Conservation (phyloP, 1,140 invertebrate species). For the Pissodes strobi region DNA sequence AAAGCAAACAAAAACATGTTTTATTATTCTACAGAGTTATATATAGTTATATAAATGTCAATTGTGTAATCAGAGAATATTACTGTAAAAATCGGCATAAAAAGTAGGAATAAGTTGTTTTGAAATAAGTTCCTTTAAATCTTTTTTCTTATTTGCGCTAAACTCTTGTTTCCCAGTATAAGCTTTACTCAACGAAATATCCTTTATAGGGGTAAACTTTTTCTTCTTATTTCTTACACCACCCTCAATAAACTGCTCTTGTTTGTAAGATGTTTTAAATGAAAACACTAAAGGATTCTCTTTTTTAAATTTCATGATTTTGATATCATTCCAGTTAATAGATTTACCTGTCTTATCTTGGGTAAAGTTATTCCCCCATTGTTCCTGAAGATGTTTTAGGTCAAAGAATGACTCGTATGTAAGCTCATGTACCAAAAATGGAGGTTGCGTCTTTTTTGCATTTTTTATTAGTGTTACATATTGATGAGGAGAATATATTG, state of each 20-base stretch:
- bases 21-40: no score
- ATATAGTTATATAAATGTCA: no score
- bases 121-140: neutral
- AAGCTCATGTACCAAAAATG: neutral
- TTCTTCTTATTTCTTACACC: neutral
- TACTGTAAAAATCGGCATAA: constrained; percentile 1
- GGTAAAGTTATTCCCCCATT: no score
- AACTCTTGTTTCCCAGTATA: neutral
- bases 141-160: constrained; percentile 7
- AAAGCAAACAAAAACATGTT: no score
- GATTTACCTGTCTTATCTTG: neutral
- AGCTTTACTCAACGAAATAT: neutral
- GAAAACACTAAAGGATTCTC: neutral
- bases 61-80: no score
- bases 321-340: no score
- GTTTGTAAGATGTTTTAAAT: neutral
- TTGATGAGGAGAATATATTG: constrained; percentile 39
- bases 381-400: neutral
- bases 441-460: neutral
- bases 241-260: neutral
- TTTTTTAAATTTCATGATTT: neutral
- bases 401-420: neutral
- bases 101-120: neutral
- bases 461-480: constrained; percentile 18
- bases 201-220: neutral